Conservation (phyloP, 2,888 invertebrate genomes). For the Polydrusus pterygomalis region DNA sequence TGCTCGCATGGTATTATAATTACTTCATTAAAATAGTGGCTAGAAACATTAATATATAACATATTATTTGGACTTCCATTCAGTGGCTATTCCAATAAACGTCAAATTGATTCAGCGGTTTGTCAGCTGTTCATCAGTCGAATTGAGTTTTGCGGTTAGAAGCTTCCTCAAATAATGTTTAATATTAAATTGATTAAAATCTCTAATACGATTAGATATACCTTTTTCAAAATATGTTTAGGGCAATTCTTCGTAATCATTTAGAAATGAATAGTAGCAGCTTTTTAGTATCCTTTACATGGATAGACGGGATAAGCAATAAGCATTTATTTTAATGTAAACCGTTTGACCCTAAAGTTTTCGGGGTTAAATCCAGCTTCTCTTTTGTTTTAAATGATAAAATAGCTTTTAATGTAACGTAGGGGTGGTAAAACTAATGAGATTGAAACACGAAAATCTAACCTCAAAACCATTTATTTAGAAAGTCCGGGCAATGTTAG, state of each 20-base stretch:
- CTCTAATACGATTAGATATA: not conserved
- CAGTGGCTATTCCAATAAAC: not conserved
- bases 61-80: not conserved
- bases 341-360: not conserved
- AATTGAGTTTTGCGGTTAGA: conserved; percentile 3
- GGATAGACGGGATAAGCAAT: not conserved
- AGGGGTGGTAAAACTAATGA: conserved; percentile 6
- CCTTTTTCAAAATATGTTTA: too few species aligned
- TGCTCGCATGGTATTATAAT: too few species aligned
- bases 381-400: conserved; percentile 13
- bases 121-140: not conserved
- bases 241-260: not conserved
- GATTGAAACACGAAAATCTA: conserved; percentile 8
- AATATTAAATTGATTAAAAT: not conserved
- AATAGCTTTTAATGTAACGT: conserved; percentile 16
- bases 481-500: not conserved
- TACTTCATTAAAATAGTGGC: too few species aligned
- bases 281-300: not conserved
- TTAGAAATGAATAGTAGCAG: not conserved
- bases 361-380: not conserved
- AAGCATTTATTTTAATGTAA: conserved; percentile 1
- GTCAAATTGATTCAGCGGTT: conserved; percentile 13
- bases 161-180: not conserved
- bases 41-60: not conserved
- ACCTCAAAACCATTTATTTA: not conserved